phyloP scores from a whole-genome alignment of 2,797 vertebrate species.

The Enteromius treurensis region DNA sequence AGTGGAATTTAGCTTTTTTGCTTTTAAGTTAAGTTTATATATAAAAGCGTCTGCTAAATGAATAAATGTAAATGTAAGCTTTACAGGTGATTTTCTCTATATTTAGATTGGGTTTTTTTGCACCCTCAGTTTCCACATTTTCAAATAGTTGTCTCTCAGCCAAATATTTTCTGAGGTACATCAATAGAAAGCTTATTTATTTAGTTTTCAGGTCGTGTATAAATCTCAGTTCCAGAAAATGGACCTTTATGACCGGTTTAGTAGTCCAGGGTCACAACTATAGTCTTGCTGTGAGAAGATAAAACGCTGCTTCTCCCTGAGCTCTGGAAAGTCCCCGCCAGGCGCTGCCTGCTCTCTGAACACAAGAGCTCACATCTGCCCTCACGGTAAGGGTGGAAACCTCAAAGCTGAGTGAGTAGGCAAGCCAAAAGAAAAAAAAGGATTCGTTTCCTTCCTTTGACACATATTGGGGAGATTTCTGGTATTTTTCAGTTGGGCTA shows the following conservation, averaged over 20 bases:
- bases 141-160: neutral
- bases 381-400: neutral
- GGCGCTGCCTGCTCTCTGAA: neutral
- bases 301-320: slow-evolving; percentile 19
- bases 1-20: too few species aligned
- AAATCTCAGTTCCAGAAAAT: too few species aligned
- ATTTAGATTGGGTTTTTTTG: too few species aligned
- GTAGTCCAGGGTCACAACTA: neutral
- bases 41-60: too few species aligned
- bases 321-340: slow-evolving; percentile 47
- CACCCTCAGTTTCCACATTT: neutral
- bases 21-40: too few species aligned
- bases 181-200: neutral
- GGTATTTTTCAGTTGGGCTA: neutral
- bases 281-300: slow-evolving; percentile 8
- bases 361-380: slow-evolving; percentile 1
- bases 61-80: too few species aligned
- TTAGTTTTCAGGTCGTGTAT: too few species aligned
- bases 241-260: too few species aligned
- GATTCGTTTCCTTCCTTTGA: neutral
- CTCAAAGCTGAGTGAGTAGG: slow-evolving; percentile 7
- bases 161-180: neutral
- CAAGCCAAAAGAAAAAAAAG: neutral
- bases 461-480: slow-evolving; percentile 3
- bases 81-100: too few species aligned